Conservation (phyloP, 2,888 invertebrate species). For the Caenorhabditis drosophilae region DNA sequence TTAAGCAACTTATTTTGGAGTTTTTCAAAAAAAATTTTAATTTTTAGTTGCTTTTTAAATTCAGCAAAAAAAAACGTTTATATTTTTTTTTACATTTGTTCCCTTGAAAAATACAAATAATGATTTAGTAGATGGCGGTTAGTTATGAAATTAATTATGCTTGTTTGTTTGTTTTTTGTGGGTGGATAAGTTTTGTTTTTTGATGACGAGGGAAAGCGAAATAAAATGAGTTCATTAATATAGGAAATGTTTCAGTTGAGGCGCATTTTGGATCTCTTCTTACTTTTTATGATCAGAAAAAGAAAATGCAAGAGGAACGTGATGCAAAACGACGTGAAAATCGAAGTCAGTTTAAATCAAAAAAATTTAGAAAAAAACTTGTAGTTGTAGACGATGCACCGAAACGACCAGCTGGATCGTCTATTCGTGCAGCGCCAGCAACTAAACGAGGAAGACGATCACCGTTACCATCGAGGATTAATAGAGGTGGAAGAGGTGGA, state of each 20-base stretch:
- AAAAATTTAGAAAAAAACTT: slow-evolving; percentile 2
- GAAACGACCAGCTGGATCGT: slow-evolving; percentile 31
- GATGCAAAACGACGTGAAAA: not conserved
- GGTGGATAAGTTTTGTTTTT: too few species aligned
- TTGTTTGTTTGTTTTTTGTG: slow-evolving; percentile 10
- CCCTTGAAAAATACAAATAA: too few species aligned
- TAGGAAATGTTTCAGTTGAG: slow-evolving; percentile 44
- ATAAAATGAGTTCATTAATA: too few species aligned
- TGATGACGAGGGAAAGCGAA: too few species aligned
- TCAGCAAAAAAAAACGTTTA: not conserved
- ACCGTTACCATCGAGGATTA: slow-evolving; percentile 15
- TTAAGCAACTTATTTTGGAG: too few species aligned
- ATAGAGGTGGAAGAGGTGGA: slow-evolving; percentile 13
- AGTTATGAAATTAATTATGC: too few species aligned
- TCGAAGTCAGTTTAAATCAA: not conserved
- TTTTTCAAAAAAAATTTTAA: too few species aligned
- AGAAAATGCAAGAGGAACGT: slow-evolving; percentile 15
- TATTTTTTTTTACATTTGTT: not conserved
- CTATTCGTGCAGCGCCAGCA: slow-evolving; percentile 24
- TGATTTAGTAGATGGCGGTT: too few species aligned
- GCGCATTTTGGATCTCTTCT: slow-evolving; percentile 43
- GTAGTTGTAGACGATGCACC: not conserved
- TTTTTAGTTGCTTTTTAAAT: too few species aligned
- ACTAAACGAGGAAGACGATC: slow-evolving; percentile 12
- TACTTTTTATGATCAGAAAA: slow-evolving; percentile 33